A percentile compares a stretch with the other conserved stretches of the same genome.
phyloP scores from a whole-genome alignment of 23 tunicate species.

The Phallusia fumigata region DNA sequence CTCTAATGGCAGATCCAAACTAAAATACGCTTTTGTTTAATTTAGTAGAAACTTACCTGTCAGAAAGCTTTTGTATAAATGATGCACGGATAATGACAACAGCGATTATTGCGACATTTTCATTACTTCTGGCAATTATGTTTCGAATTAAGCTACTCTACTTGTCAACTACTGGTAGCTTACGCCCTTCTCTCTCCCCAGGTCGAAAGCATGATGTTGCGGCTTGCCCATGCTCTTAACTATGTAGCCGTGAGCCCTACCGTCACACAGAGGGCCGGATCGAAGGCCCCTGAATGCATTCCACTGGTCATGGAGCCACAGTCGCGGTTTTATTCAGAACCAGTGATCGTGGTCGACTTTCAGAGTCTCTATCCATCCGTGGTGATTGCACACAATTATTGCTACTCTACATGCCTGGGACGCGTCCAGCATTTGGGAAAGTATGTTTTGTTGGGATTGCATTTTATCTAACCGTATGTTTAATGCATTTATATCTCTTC shows the following conservation, averaged over 20 bases:
- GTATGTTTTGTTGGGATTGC: constrained; percentile 21
- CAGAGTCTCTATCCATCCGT: constrained; percentile 93
- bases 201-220: constrained; percentile 96
- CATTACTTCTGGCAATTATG: no score
- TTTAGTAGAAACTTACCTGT: no score
- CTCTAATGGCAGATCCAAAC: no score
- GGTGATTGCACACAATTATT: constrained; percentile 83
- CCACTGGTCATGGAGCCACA: constrained; percentile 90
- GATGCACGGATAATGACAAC: no score
- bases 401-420: constrained; percentile 91
- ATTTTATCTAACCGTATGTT: no score
- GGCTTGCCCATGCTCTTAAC: constrained; percentile 54
- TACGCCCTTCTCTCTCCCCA: neutral
- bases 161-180: no score
- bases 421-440: constrained; percentile 57
- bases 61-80: no score
- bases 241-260: constrained; percentile 78
- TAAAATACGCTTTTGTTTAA: no score
- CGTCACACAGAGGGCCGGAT: constrained; percentile 60
- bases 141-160: no score
- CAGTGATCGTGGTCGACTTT: constrained; percentile 88
- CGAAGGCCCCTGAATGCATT: constrained; percentile 82
- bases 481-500: no score
- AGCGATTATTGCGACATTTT: no score
- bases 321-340: constrained; percentile 70